Base-by-base conservation (phyloP, 2,113 vertebrate species). In the Chiloscyllium plagiosum region DNA sequence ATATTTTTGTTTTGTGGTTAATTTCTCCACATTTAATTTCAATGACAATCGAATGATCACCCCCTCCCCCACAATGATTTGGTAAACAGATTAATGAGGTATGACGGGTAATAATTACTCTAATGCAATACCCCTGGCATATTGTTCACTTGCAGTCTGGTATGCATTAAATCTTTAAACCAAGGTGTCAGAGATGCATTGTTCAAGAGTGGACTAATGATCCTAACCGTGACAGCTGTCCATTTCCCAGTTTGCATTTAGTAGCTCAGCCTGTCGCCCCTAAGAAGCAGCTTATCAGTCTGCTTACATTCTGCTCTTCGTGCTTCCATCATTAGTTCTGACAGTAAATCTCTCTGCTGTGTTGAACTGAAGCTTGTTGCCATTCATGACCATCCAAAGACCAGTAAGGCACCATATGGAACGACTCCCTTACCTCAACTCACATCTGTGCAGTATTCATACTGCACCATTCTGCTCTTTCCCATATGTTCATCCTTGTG, bases 401-500 rank as follows among this genome's bases (percentile, higher is more conserved):
- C 96, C 96, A 97, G 97, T 96, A 13, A 2, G 0, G 93, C 0
- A 93, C 96, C 97, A 97, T 97, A 97, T 97, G 97, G 97, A 96
- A 96, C 12, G 96, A 97, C 95, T 66, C 96, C 96, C 97, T 96
- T 56, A 2, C 96, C 97, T 96, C 96, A 96, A 96, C 96, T 96
- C 97, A 97, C 97, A 97, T 96, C 97, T 97, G 97, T 97, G 97
- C 96, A 12, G 7, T 96, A 97, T 96, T 97, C 96, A 97, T 96
- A 66, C 96, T 96, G 96, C 97, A 97, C 97, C 96, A 97, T 97
- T 97, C 97, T 97, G 97, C 97, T 97, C 96, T 96, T 97, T 96
- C 97, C 98, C 98, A 98, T 98, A 98, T 98, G 98, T 97, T 98
- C 96, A 96, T 96, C 96, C 97, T 98, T 97, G 97, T 98, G 97